phyloP scores from a whole-genome alignment of 2,113 vertebrate species.

The Solea solea region DNA sequence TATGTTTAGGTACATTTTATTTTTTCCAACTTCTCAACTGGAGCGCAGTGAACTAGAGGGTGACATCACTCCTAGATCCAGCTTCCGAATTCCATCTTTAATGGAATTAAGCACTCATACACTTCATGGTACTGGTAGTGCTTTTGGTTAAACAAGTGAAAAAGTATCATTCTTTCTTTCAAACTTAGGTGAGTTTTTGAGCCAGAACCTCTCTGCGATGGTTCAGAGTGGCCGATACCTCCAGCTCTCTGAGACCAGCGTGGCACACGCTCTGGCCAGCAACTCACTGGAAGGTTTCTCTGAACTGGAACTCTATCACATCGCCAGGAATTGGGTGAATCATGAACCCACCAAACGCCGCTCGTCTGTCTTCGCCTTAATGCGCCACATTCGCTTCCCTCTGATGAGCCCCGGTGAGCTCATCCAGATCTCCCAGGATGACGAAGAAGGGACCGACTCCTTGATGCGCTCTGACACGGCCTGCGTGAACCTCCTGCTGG shows the following conservation, averaged over 20 bases:
- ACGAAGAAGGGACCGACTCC: constrained; percentile 59
- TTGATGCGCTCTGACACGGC: constrained; percentile 80
- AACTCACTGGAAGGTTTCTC: constrained; percentile 78
- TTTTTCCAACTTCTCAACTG: no score
- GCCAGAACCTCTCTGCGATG: constrained; percentile 76
- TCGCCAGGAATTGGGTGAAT: constrained; percentile 78
- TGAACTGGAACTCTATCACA: constrained; percentile 82
- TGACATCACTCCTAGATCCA: no score
- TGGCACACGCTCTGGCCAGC: constrained; percentile 75
- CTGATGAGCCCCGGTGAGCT: constrained; percentile 83
- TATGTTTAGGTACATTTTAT: no score
- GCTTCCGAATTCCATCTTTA: no score
- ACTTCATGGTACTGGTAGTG: no score
- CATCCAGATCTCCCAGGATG: constrained; percentile 83
- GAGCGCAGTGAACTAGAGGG: no score
- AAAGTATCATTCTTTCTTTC: not conserved
- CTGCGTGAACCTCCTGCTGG: constrained; percentile 85
- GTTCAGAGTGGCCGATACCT: constrained; percentile 69
- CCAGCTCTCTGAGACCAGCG: constrained; percentile 74
- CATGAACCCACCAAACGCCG: constrained; percentile 61
- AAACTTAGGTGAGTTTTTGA: constrained; percentile 73
- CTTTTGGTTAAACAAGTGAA: no score
- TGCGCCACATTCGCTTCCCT: constrained; percentile 84
- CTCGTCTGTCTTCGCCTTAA: constrained; percentile 69
- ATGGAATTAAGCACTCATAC: no score